phyloP scores from a whole-genome alignment of 2,113 vertebrate genomes.

The Castor canadensis region DNA sequence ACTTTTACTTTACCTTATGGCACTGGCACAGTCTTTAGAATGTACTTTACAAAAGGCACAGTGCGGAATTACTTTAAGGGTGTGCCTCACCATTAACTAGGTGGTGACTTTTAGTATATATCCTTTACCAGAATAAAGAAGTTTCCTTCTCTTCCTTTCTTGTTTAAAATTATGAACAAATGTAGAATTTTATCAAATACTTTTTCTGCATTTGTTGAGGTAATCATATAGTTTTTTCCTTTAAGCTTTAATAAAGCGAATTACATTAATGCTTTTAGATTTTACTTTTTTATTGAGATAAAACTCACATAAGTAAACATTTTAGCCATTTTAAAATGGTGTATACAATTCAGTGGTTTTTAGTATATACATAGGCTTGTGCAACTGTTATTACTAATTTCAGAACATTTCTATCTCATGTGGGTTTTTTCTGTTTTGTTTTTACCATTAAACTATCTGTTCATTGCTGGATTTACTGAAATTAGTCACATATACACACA shows the following conservation, averaged over 20 bases:
- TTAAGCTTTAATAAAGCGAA: slow-evolving; percentile 39
- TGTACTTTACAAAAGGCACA: no score
- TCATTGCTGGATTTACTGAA: not conserved
- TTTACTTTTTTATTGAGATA: not conserved
- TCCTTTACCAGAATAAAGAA: not conserved
- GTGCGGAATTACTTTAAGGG: not conserved
- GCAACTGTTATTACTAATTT: not conserved
- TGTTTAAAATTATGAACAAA: not conserved
- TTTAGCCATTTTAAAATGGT: slow-evolving; percentile 25
- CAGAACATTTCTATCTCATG: not conserved
- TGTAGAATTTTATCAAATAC: not conserved
- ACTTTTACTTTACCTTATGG: not conserved
- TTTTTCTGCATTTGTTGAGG: not conserved
- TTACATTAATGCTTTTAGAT: not conserved
- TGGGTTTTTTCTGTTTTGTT: not conserved
- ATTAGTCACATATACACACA: no score
- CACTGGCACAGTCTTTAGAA: not conserved
- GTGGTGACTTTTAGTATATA: not conserved
- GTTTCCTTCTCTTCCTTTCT: not conserved
- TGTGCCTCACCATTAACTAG: not conserved
- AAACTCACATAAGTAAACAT: not conserved
- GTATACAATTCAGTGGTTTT: not conserved
- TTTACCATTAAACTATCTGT: not conserved
- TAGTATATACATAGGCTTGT: not conserved
- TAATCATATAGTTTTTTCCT: not conserved